phyloP scores from a whole-genome alignment of 2,888 invertebrate species.

The Megamerina dolium region DNA sequence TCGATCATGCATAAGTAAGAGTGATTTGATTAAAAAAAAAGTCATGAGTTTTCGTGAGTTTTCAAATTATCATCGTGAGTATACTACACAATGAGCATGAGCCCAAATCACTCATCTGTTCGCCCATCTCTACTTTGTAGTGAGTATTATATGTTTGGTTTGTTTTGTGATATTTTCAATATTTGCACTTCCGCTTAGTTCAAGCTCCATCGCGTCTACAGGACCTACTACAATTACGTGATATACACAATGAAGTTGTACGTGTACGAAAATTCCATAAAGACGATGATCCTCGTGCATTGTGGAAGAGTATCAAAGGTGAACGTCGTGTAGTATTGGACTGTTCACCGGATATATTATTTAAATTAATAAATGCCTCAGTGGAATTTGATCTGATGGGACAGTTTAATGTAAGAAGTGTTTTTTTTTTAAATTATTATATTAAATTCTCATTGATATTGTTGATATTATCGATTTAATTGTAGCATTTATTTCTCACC shows the following conservation, averaged over 20 bases:
- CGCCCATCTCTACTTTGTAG: too few relatives aligned
- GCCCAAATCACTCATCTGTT: too few relatives aligned
- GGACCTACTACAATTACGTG: conserved; percentile 68
- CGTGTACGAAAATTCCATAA: conserved; percentile 59
- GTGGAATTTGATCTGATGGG: conserved; percentile 36
- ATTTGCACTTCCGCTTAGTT: too few relatives aligned
- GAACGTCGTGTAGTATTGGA: conserved; percentile 72
- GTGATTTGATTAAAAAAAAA: too few relatives aligned
- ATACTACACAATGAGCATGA: too few relatives aligned
- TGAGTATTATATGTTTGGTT: too few relatives aligned
- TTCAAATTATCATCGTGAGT: too few relatives aligned
- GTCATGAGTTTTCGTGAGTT: too few relatives aligned
- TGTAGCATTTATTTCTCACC: conserved; percentile 50
- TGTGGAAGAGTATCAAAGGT: conserved; percentile 49
- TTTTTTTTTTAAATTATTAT: background rate
- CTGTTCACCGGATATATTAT: conserved; percentile 61
- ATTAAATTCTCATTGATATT: too few relatives aligned
- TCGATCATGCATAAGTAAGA: too few relatives aligned
- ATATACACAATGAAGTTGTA: conserved; percentile 62
- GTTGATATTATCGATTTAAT: conserved; percentile 32
- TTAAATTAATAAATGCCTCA: conserved; percentile 55
- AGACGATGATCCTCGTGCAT: conserved; percentile 35
- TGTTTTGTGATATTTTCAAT: too few relatives aligned
- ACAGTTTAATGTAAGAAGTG: conserved; percentile 36
- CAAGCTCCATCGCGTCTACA: conserved; percentile 66